Conservation (phyloP, 2,797 vertebrate genomes). For the Petrocephalus schoutedeni region DNA sequence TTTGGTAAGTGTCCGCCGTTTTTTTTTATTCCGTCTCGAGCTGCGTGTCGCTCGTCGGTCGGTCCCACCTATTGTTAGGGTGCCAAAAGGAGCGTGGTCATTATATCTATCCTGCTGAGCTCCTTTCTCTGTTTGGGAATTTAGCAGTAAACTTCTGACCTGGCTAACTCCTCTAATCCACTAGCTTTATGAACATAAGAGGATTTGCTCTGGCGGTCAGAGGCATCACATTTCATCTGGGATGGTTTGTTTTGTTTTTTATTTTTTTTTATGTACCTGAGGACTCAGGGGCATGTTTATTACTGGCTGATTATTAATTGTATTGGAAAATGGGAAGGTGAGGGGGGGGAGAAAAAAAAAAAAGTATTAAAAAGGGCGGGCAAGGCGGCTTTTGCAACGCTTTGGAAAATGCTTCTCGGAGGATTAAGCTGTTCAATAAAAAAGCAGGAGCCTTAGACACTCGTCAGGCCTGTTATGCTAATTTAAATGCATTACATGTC, state of each 20-base stretch:
- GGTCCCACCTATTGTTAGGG: constrained; percentile 42
- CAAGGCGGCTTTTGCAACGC: constrained; percentile 41
- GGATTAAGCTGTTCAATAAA: constrained; percentile 66
- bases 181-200: constrained; percentile 56
- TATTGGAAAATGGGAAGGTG: neutral
- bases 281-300: neutral
- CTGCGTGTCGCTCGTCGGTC: constrained; percentile 43
- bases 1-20: neutral
- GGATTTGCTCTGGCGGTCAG: constrained; percentile 44
- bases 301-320: constrained; percentile 3
- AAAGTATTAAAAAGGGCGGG: neutral
- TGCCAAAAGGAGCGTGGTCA: constrained; percentile 44
- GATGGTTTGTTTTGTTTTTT: neutral
- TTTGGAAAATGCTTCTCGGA: constrained; percentile 29
- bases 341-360: neutral
- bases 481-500: constrained; percentile 64
- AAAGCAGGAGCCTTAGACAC: constrained; percentile 55
- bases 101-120: constrained; percentile 57
- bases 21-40: constrained; percentile 39
- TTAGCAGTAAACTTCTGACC: constrained; percentile 55
- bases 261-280: neutral
- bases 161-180: constrained; percentile 63
- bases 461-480: constrained; percentile 62
- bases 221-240: neutral
- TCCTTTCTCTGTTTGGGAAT: constrained; percentile 48